Conservation (phyloP, 1,140 invertebrate genomes). For the Brachionus sp. region DNA sequence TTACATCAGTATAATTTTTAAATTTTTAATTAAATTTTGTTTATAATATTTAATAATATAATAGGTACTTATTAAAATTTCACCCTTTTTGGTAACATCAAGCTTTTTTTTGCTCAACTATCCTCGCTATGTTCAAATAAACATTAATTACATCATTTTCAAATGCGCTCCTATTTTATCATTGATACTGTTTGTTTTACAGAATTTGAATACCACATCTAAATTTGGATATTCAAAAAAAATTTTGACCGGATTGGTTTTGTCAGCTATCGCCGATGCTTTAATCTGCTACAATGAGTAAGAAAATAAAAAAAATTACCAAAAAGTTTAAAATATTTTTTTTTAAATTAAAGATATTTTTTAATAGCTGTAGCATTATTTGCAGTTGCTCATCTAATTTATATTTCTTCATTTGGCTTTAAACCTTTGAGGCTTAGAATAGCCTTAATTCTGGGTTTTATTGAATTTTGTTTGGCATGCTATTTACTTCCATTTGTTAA, state of each 20-base stretch:
- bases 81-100: not conserved
- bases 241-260: not conserved
- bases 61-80: not conserved
- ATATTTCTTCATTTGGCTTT: constrained; percentile 5
- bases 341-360: not conserved
- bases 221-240: not conserved
- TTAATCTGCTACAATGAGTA: not conserved
- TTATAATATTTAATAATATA: not conserved
- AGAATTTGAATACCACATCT: not conserved
- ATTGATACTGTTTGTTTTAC: not conserved
- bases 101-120: not conserved
- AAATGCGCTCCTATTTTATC: constrained; percentile 16
- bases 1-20: not conserved
- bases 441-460: not conserved
- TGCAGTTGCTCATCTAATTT: constrained; percentile 10
- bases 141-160: not conserved
- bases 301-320: not conserved
- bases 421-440: not conserved
- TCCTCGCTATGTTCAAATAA: not conserved
- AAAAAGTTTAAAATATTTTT: not conserved
- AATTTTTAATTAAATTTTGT: not conserved
- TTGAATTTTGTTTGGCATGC: not conserved
- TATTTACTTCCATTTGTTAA: constrained; percentile 26
- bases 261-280: constrained; percentile 13
- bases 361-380: constrained; percentile 1